Evolutionary conservation across 2,888 invertebrate genomes (phyloP), one percentile per base, ranked within the genome.

Genomic region (Paralinhomoeus sp.): DNA sequence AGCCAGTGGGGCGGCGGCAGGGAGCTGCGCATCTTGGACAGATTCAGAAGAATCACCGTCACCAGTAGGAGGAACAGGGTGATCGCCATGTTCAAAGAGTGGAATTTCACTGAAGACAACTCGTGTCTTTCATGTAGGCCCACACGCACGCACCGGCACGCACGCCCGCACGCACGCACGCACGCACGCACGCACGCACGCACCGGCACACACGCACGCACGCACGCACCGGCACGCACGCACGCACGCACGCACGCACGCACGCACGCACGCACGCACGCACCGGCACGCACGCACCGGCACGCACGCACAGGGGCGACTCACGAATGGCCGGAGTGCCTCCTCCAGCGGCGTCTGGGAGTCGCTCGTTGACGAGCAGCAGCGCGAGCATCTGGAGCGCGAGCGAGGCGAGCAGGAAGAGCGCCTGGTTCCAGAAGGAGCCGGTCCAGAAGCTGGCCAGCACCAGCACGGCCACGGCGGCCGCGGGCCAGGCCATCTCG

Each of bases 301-400:
- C n/a, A n/a, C n/a, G n/a, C n/a, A n/a, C n/a, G n/a, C n/a, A n/a
- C 7, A 40, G 31, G 18, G 9, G 18, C n/a, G 3, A 51, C 53
- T 52, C 42, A 61, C 60, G 44, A 46, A 61, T 58, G 9, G 54
- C 51, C 13, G 60, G 60, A 17, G 55, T 56, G 24, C 54, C 51
- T 36, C 38, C 38, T 9, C 54, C 51, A n/a, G 58, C 56, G 47
- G 52, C 60, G n/a, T 48, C 48, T 9, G 60, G 60, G 40, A 60
- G 50, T 27, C 57, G 44, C 35, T 52, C 49, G 22, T 56, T 55
- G 24, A 59, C 46, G 22, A 60, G 45, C 23, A 51, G 50, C 46
- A 57, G 40, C 2, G 54, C 48, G 9, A 60, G 44, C 23, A 60
- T 44, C 48, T 60, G 60, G 5, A 54, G 45, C 35, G 54, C 49